phyloP scores from a whole-genome alignment of 64 coral and sea anemone species.

The Montipora cactus region DNA sequence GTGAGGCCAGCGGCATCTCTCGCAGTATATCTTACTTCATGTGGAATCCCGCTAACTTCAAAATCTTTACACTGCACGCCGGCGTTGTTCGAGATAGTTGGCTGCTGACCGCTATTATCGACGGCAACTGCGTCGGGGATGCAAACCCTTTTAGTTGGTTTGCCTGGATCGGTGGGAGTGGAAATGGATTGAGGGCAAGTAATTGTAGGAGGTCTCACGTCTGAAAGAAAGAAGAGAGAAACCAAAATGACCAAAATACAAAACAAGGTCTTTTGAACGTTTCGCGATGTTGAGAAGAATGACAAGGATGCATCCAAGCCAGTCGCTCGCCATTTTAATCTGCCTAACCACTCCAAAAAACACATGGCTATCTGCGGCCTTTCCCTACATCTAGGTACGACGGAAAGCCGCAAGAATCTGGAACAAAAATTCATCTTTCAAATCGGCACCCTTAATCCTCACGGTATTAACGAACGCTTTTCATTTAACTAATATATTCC shows the following conservation, averaged over 20 bases:
- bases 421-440: too few species aligned
- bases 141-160: conserved; percentile 44
- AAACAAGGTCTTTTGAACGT: too few species aligned
- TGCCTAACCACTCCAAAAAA: too few species aligned
- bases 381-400: too few species aligned
- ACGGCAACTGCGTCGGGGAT: conserved; percentile 61
- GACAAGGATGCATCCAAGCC: too few species aligned
- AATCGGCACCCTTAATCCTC: too few species aligned
- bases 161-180: conserved; percentile 66
- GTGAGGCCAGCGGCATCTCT: conserved; percentile 67
- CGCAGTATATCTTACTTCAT: conserved; percentile 82
- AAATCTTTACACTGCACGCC: conserved; percentile 68
- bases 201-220: conserved; percentile 47
- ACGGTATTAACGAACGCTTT: too few species aligned
- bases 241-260: not conserved
- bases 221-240: not conserved
- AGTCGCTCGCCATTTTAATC: too few species aligned
- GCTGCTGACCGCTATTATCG: conserved; percentile 82
- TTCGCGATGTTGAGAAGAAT: too few species aligned
- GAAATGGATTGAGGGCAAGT: conserved; percentile 61
- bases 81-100: conserved; percentile 61
- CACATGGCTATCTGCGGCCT: too few species aligned
- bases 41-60: conserved; percentile 44
- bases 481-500: too few species aligned
- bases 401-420: too few species aligned